Evolutionary conservation across 2,888 invertebrate genomes (phyloP).

Genomic region (Drosophila macrothrix): DNA sequence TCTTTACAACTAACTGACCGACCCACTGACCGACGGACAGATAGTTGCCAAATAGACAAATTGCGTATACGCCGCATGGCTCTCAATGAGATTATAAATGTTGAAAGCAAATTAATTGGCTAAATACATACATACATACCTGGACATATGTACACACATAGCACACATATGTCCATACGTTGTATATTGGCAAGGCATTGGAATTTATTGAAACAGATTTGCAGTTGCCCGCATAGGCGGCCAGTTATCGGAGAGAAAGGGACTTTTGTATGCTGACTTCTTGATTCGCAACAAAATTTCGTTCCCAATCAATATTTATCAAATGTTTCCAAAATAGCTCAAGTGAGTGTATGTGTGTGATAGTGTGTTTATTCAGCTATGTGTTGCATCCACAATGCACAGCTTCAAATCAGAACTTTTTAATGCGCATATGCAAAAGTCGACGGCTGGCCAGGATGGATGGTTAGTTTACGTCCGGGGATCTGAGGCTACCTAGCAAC

Average conservation of each 20-base stretch:
- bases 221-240: constrained; percentile 4
- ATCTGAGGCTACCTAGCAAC: constrained; percentile 1
- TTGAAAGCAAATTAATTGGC: constrained; percentile 18
- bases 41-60: constrained; percentile 21
- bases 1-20: neutral
- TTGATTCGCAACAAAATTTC: constrained; percentile 9
- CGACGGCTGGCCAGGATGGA: neutral
- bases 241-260: constrained; percentile 5
- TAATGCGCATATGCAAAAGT: constrained; percentile 1
- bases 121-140: neutral
- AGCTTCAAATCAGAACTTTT: constrained; percentile 50
- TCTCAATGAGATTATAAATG: constrained; percentile 4
- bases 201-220: constrained; percentile 18
- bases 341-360: neutral
- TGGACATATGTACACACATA: neutral
- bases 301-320: constrained; percentile 35
- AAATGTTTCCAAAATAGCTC: constrained; percentile 7
- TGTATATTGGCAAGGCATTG: constrained; percentile 3
- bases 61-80: constrained; percentile 23
- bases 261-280: constrained; percentile 9
- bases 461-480: constrained; percentile 1
- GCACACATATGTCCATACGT: neutral
- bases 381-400: constrained; percentile 46
- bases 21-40: neutral
- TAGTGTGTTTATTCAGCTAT: constrained; percentile 37